Percentiles rank a stretch among this genome's conserved stretches.
Evolutionary conservation across 2,797 vertebrate species (phyloP).

Genomic region (Morelia viridis): DNA sequence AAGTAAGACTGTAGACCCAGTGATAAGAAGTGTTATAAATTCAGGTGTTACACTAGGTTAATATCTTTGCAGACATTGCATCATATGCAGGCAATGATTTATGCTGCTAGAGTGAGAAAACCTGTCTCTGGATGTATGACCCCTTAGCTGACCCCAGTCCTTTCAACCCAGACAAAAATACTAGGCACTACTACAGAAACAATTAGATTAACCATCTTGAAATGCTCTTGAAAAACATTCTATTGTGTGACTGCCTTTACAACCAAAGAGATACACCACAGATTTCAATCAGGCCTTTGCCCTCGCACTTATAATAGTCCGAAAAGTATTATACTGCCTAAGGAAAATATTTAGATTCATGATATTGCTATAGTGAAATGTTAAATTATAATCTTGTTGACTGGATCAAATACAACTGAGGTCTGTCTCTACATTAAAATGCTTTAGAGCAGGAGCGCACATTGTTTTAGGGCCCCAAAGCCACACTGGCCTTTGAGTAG

Average conservation of each 20-base stretch:
- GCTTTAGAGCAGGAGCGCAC: not conserved
- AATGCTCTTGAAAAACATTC: not conserved
- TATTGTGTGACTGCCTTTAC: constrained; percentile 39
- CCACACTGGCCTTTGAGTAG: not conserved
- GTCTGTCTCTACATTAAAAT: not conserved
- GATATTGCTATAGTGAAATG: constrained; percentile 16
- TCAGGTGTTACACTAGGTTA: not conserved
- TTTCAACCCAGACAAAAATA: not conserved
- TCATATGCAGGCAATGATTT: not conserved
- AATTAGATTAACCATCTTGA: constrained; percentile 13
- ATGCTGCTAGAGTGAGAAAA: not conserved
- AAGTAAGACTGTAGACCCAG: not conserved
- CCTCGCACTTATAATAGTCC: constrained; percentile 38
- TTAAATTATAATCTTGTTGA: not conserved
- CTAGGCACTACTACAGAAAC: not conserved
- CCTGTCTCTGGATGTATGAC: accelerated
- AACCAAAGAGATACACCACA: not conserved
- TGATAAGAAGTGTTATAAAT: not conserved
- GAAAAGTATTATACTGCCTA: not conserved
- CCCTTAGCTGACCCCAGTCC: not conserved
- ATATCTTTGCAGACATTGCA: not conserved
- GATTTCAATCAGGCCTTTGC: constrained; percentile 31
- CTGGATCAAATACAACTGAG: not conserved
- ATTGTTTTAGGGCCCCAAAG: not conserved
- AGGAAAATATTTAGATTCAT: not conserved